phyloP scores from a whole-genome alignment of 2,113 vertebrate species.

The Ptilonorhynchus violaceus region DNA sequence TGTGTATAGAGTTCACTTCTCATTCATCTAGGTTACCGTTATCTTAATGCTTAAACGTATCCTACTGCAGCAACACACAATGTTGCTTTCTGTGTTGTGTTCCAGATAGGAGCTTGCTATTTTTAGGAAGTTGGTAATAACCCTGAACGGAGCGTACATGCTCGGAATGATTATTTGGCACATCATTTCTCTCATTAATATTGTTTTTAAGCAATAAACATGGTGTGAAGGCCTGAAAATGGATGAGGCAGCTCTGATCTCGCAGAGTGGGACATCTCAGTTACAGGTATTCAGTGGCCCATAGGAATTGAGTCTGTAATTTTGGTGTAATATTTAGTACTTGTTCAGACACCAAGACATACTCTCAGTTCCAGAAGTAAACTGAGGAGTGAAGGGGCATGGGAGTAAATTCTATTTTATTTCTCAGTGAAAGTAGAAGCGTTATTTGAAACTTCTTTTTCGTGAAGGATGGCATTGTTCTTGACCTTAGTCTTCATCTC shows the following conservation, averaged over 20 bases:
- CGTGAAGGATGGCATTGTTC: background rate
- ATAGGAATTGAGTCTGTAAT: background rate
- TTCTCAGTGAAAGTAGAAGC: background rate
- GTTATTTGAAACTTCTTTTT: background rate
- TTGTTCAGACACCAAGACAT: background rate
- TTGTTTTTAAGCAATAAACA: background rate
- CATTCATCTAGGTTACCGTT: conserved; percentile 48
- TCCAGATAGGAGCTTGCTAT: background rate
- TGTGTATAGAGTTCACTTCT: conserved; percentile 18
- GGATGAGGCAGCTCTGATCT: background rate
- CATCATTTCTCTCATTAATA: background rate
- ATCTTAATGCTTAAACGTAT: conserved; percentile 27
- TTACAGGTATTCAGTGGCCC: background rate
- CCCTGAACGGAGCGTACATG: background rate
- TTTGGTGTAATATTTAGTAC: background rate
- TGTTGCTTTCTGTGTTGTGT: conserved; percentile 26
- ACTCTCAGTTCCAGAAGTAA: background rate
- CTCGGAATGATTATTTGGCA: background rate
- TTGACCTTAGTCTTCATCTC: background rate
- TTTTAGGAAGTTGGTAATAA: conserved; percentile 41
- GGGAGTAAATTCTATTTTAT: background rate
- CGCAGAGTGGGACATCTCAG: background rate
- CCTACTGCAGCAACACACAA: background rate
- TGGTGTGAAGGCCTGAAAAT: background rate
- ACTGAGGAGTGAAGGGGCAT: background rate